phyloP scores from a whole-genome alignment of 2,888 invertebrate species.

The Tipula lateralis region DNA sequence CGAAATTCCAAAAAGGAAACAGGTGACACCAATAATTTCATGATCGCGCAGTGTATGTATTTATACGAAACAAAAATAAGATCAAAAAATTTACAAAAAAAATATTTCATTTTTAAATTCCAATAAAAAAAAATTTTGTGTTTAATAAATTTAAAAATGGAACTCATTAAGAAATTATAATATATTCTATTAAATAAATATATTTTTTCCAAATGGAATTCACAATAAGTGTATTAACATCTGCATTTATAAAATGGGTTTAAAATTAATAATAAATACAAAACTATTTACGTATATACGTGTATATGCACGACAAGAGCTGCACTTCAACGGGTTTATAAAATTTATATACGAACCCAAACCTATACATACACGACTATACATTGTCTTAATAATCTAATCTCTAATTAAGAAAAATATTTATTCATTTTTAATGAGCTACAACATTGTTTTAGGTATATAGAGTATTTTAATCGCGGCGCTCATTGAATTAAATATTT shows the following conservation, averaged over 20 bases:
- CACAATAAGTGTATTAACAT: background rate
- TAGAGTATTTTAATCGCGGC: background rate
- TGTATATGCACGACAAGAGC: background rate
- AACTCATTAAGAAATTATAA: constrained; percentile 5
- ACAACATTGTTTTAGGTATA: too few species aligned
- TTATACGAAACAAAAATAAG: background rate
- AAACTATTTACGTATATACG: background rate
- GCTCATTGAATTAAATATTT: background rate
- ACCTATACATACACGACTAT: too few species aligned
- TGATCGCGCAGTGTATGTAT: background rate
- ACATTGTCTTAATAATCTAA: too few species aligned
- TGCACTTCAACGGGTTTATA: background rate
- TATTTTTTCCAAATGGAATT: background rate
- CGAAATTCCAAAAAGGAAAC: background rate
- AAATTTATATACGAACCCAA: background rate
- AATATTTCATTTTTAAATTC: constrained; percentile 6
- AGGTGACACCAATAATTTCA: background rate
- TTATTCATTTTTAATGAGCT: too few species aligned
- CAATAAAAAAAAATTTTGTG: background rate
- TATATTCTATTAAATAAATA: background rate
- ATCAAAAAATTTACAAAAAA: background rate
- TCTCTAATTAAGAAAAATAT: too few species aligned
- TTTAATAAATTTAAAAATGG: constrained; percentile 19
- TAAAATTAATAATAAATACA: background rate
- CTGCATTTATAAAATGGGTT: background rate